A percentile compares a stretch with the other conserved stretches of the same genome.
Evolutionary conservation across 2,113 vertebrate genomes (phyloP).

Genomic region (Anthoscopus minutus): DNA sequence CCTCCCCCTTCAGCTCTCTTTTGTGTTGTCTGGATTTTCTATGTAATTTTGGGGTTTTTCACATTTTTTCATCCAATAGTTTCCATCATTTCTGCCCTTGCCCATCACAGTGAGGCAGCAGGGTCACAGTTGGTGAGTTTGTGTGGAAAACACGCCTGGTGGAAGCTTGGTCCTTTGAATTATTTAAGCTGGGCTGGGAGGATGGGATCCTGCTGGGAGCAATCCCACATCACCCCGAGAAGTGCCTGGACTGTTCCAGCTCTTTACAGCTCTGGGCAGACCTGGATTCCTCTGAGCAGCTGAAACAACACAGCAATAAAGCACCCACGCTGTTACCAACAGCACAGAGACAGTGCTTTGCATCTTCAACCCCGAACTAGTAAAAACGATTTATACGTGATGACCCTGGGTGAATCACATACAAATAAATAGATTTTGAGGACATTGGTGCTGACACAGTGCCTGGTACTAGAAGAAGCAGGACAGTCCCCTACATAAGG

Average conservation of each 20-base stretch:
- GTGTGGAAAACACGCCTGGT: background rate
- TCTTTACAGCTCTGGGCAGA: conserved; percentile 1
- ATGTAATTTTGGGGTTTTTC: background rate
- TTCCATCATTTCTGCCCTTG: background rate
- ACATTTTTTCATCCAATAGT: background rate
- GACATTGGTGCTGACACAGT: background rate
- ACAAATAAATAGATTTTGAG: background rate
- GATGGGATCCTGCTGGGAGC: background rate
- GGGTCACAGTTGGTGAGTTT: background rate
- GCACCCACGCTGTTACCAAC: background rate
- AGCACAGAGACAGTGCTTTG: background rate
- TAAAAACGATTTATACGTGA: background rate
- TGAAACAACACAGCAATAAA: conserved; percentile 7
- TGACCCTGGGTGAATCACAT: background rate
- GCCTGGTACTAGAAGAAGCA: background rate
- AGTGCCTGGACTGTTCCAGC: background rate
- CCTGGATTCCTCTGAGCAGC: background rate
- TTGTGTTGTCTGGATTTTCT: background rate
- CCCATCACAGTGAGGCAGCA: background rate
- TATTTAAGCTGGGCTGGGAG: background rate
- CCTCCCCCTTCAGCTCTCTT: background rate
- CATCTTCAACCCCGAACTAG: background rate
- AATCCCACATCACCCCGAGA: background rate
- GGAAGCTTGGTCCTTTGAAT: background rate
- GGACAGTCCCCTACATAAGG: background rate